Percentiles rank a stretch among this genome's conserved stretches.
These are phyloP conservation scores for Hepsetus odoe DNA, from an alignment of 2,113 vertebrate species.

Conservation along the genomic window DNA sequence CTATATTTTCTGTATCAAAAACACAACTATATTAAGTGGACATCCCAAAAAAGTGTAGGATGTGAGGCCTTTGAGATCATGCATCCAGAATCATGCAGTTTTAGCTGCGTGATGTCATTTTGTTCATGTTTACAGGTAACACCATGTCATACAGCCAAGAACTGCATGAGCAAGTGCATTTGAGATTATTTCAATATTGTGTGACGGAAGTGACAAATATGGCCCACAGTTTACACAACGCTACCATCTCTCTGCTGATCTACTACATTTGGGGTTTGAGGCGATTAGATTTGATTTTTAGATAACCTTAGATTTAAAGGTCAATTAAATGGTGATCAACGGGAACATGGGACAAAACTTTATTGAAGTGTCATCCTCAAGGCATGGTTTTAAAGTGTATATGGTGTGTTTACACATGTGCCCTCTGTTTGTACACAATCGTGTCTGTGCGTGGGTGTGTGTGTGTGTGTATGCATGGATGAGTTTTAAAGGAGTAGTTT, in stretches of 20 bases:
- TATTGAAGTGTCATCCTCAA: constrained; percentile 9
- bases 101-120: too few relatives aligned
- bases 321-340: not conserved
- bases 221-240: not conserved
- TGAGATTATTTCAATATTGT: too few relatives aligned
- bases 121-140: too few relatives aligned
- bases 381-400: constrained; percentile 47
- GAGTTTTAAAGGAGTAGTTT: not conserved
- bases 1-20: too few relatives aligned
- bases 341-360: not conserved
- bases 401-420: constrained; percentile 52
- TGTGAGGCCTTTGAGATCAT: too few relatives aligned
- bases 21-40: too few relatives aligned
- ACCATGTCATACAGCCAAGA: too few relatives aligned
- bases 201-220: too few relatives aligned
- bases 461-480: constrained; percentile 37
- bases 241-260: not conserved
- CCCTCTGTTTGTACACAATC: constrained; percentile 39
- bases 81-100: too few relatives aligned
- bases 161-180: not conserved
- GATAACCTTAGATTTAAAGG: not conserved
- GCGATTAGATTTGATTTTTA: not conserved
- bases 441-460: constrained; percentile 28
- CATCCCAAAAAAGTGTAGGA: too few relatives aligned
- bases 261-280: not conserved